Base-by-base conservation (phyloP, 2,888 invertebrate genomes). In the Iphiclides podalirius region DNA sequence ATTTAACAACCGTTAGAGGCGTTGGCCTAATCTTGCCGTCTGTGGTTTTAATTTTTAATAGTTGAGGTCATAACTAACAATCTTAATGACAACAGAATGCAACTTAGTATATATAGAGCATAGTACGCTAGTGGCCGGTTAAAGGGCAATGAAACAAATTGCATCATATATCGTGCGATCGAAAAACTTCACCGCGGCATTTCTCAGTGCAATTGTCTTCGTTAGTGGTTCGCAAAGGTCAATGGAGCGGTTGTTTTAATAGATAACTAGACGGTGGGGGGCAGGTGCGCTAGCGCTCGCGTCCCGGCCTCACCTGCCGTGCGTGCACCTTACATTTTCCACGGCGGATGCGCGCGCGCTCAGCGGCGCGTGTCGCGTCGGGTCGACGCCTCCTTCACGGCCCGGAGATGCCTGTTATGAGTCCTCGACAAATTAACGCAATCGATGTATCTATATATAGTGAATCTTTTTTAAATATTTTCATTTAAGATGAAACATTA, bases 251-350 rank as follows among this genome's bases (percentile, higher is more conserved):
- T 39, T 39, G 49, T 43, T 41, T 17, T 39, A 49, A 34, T 38
- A n/a, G n/a, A n/a, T n/a, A n/a, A n/a, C n/a, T 38, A 43, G 37
- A 36, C 39, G 11, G 8, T n/a, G 20, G 20, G 13, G 16, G 26
- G 47, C 43, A 43, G 52, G 47, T 52, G 51, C 35, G 45, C 45
- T 33, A 26, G 46, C 33, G 31, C 12, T 12, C 16, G n/a, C 28
- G 52, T 40, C 47, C 42, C 28, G 38, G 40, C 15, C 53, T 55
- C 75, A 72, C 72, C 75, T 73, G 74, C 67, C 45, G 37, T 72
- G 80, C 79, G 77, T 76, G 78, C 77, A 83, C 82, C 81, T 77
- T 67, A 67, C 70, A 63, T 68, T 70, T 67, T 68, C 73, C 78
- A 76, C 77, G 78, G 72, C 71, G 66, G 70, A 57, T 74, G 79